Evolutionary conservation across 2,888 invertebrate genomes (phyloP), one percentile per base, ranked within the genome.

Genomic region (Trissonchulus sp.): DNA sequence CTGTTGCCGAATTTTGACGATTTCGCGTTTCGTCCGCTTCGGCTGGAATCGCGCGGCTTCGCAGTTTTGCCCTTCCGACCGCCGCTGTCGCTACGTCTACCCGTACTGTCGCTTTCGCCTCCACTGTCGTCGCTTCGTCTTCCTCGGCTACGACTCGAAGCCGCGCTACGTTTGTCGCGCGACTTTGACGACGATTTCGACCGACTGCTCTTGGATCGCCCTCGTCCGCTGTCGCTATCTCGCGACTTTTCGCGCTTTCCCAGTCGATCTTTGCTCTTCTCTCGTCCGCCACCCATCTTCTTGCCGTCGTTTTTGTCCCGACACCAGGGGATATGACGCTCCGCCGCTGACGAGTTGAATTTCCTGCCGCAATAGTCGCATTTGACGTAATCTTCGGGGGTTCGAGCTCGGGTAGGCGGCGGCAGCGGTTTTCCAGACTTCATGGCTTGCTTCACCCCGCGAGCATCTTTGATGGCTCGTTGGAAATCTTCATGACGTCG

Each of bases 311-410:
- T 85, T 78, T 88, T 87, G 84, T 94, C 93, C 82, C 91, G 91
- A 87, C 98, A 98, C 91, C 94, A 97, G 78, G 92, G 92, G 74
- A 97, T 93, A 87, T 98, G 98, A 1, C 97, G 89, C 80, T 96
- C 95, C 83, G 91, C 97, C 0, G 97, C 94, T 81, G 91, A 90
- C 74, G 90, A 87, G 74, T 93, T 94, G 85, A 98, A 97, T 78
- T 90, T 90, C 33, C 97, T 89, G 8, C 89, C 89, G 84, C 97
- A 98, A 81, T 92, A 91, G 0, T 93, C 93, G 86, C 95, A 95
- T 79, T 90, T 89, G 78, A 91, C 89, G 79, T 88, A 89, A 80
- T 87, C 88, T 86, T 30, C 31, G 8, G 68, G 68, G 8, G 35
- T 34, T 65, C 68, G 8, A 28, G 33, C 8, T 33, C 68, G 68